Evolutionary conservation across 2,888 invertebrate genomes (phyloP).

Genomic region (Aporophyla nigra): DNA sequence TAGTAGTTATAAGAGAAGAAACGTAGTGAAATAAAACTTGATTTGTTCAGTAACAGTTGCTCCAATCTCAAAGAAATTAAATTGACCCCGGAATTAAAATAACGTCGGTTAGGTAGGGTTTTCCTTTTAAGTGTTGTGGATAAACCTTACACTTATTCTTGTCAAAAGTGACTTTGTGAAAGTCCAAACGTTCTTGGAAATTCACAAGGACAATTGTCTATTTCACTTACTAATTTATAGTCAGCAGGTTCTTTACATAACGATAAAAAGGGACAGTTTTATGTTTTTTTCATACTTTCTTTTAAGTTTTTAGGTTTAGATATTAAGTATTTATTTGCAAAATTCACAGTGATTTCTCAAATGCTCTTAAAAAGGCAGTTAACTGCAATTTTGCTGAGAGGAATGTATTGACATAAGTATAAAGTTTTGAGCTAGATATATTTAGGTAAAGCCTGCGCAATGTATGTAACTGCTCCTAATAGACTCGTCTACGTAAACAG

Average conservation of each 20-base stretch:
- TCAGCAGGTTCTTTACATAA: not conserved
- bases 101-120: not conserved
- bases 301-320: not conserved
- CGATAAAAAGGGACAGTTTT: not conserved
- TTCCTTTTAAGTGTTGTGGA: not conserved
- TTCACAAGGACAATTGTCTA: slow-evolving; percentile 22
- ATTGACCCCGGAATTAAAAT: not conserved
- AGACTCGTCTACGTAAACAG: not conserved
- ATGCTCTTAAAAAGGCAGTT: no score
- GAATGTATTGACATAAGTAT: no score
- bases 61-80: not conserved
- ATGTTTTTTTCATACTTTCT: not conserved
- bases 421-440: not conserved
- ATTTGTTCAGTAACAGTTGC: not conserved
- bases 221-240: not conserved
- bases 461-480: not conserved
- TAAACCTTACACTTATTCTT: not conserved
- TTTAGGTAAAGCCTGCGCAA: no score
- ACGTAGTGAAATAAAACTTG: not conserved
- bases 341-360: no score
- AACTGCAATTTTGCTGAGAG: not conserved
- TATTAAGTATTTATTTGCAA: not conserved
- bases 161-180: not conserved
- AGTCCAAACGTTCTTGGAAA: slow-evolving; percentile 16
- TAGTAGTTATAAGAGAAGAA: not conserved